phyloP scores from a whole-genome alignment of 2,113 vertebrate species.

The Rhynchopsitta pachyrhyncha region DNA sequence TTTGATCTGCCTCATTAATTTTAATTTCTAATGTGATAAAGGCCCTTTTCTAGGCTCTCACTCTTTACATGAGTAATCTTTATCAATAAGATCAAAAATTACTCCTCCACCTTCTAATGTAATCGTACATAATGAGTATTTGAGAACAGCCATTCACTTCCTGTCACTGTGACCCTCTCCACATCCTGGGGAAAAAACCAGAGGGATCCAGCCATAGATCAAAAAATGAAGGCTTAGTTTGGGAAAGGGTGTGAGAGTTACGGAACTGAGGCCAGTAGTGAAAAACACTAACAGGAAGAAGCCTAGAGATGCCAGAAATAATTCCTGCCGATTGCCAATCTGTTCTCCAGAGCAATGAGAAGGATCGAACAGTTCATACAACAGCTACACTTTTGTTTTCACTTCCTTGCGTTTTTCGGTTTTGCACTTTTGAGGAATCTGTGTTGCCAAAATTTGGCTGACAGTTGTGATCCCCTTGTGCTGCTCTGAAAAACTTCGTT shows the following conservation, averaged over 20 bases:
- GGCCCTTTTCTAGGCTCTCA: not conserved
- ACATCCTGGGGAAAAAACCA: slow-evolving; percentile 38
- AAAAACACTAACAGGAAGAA: slow-evolving; percentile 38
- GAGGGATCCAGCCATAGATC: not conserved
- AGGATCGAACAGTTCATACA: not conserved
- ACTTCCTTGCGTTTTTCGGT: not conserved
- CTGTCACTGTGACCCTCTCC: not conserved
- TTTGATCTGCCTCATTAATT: not conserved
- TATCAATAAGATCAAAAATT: not conserved
- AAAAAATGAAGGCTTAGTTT: slow-evolving; percentile 10
- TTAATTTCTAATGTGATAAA: not conserved
- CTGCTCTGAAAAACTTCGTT: not conserved
- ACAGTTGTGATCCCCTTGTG: not conserved
- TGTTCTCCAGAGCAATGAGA: not conserved
- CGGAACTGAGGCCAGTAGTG: not conserved
- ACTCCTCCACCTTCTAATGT: not conserved
- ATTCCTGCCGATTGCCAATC: not conserved
- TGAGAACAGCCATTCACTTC: not conserved
- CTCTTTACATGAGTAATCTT: not conserved
- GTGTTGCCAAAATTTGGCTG: not conserved
- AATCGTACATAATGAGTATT: not conserved
- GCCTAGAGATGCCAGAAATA: not conserved
- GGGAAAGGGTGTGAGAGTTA: slow-evolving; percentile 39
- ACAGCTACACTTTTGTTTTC: not conserved
- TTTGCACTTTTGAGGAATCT: not conserved